These are phyloP conservation scores for Holacanthella duospinosa DNA, from an alignment of 2,888 invertebrate species.

Conservation along the genomic window DNA sequence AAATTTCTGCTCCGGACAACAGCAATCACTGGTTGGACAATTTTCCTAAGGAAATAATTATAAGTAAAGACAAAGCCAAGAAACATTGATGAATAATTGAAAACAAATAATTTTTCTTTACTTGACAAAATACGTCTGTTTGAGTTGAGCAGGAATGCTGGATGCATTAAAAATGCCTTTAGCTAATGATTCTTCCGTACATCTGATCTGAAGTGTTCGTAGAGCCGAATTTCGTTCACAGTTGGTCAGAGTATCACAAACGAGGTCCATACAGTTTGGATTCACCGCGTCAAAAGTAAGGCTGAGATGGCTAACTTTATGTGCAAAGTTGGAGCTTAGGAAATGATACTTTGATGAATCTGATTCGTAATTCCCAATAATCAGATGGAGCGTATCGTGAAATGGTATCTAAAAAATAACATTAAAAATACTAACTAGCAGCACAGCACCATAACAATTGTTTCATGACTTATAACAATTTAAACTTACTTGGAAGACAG, in stretches of 20 bases:
- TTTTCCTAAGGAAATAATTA: conserved; percentile 23
- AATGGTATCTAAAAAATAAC: background rate
- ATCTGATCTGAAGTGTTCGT: conserved; percentile 25
- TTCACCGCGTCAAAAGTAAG: conserved; percentile 27
- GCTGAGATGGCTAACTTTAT: conserved; percentile 26
- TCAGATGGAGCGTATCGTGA: conserved; percentile 1
- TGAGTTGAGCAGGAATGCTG: conserved; percentile 19
- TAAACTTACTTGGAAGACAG: conserved; percentile 35
- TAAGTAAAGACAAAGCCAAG: too few species aligned
- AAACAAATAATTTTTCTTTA: too few species aligned
- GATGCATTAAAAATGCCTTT: conserved; percentile 21
- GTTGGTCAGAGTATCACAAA: conserved; percentile 23
- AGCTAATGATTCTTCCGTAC: conserved; percentile 26
- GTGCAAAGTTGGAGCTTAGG: conserved; percentile 23
- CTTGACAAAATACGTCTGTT: conserved; percentile 29
- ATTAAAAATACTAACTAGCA: too few species aligned
- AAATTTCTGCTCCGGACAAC: conserved; percentile 27
- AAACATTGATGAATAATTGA: too few species aligned
- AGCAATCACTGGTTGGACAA: conserved; percentile 25
- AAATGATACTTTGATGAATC: conserved; percentile 24
- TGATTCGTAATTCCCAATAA: conserved; percentile 17
- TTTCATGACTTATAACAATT: too few species aligned
- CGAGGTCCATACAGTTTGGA: conserved; percentile 26
- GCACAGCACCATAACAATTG: too few species aligned
- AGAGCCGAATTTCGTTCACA: conserved; percentile 27